A percentile compares a stretch with the other conserved stretches of the same genome.
Evolutionary conservation across 2,888 invertebrate genomes (phyloP).

Genomic region (Epirrhoe alternata): DNA sequence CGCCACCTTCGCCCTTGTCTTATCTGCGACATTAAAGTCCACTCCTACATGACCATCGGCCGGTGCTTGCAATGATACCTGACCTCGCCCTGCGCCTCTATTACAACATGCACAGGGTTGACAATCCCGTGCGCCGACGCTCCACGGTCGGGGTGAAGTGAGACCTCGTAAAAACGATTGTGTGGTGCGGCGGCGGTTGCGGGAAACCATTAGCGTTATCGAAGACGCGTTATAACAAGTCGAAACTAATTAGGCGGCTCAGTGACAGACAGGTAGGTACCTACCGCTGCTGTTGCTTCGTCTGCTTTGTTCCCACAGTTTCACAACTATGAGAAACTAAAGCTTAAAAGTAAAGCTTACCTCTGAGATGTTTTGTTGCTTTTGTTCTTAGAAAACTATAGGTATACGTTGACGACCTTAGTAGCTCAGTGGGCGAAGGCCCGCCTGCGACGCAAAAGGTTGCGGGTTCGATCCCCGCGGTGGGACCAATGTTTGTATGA

Average conservation of each 20-base stretch:
- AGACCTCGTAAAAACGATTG: conserved; percentile 55
- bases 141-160: conserved; percentile 2
- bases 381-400: no score
- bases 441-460: no score
- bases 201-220: conserved; percentile 61
- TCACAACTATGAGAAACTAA: background rate
- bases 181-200: conserved; percentile 47
- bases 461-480: no score
- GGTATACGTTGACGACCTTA: no score
- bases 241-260: conserved; percentile 62
- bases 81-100: conserved; percentile 2
- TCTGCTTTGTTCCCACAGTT: conserved; percentile 15
- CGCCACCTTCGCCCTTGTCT: conserved; percentile 57
- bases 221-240: conserved; percentile 58
- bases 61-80: conserved; percentile 1
- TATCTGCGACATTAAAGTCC: conserved; percentile 64
- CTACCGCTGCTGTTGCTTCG: conserved; percentile 9
- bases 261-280: background rate
- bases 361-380: no score
- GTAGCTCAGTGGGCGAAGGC: no score
- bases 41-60: conserved; percentile 51
- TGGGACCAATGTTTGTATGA: no score
- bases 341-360: background rate
- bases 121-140: conserved; percentile 3
- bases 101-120: conserved; percentile 1